Evolutionary conservation across 2,888 invertebrate genomes (phyloP).

Genomic region (Eupithecia abbreviata): DNA sequence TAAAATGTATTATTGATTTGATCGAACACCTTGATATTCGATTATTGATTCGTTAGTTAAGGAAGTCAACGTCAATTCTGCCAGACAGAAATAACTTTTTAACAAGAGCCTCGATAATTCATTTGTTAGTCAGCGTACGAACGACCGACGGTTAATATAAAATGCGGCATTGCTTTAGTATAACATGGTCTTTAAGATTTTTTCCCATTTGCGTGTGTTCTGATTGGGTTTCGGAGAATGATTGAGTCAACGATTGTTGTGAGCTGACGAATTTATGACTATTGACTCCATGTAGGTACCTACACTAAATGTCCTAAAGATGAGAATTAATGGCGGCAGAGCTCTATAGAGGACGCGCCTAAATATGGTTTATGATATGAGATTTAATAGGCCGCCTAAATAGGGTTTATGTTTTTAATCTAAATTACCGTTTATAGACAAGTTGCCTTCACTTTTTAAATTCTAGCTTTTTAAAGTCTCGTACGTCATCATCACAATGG

Average conservation of each 20-base stretch:
- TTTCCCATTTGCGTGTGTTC: conserved; percentile 31
- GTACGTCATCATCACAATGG: too few species aligned
- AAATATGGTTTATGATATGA: neutral
- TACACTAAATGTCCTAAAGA: neutral
- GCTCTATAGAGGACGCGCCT: neutral
- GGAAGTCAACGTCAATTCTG: too few species aligned
- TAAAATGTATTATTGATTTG: too few species aligned
- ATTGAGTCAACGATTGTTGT: conserved; percentile 36
- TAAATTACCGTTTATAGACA: too few species aligned
- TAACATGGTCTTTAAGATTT: neutral
- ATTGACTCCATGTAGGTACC: conserved; percentile 29
- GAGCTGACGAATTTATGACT: conserved; percentile 34
- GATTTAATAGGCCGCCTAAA: too few species aligned
- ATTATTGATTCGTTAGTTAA: too few species aligned
- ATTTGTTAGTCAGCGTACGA: neutral
- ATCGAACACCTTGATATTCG: too few species aligned
- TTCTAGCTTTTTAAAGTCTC: too few species aligned
- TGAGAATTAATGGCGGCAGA: neutral
- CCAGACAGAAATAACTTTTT: too few species aligned
- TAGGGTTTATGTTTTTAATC: too few species aligned
- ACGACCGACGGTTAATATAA: neutral
- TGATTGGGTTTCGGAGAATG: conserved; percentile 34
- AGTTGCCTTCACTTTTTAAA: too few species aligned
- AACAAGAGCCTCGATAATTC: too few species aligned
- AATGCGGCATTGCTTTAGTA: conserved; percentile 11